Evolutionary conservation across 2,113 vertebrate species (phyloP).

Genomic region (Ochotona curzoniae): DNA sequence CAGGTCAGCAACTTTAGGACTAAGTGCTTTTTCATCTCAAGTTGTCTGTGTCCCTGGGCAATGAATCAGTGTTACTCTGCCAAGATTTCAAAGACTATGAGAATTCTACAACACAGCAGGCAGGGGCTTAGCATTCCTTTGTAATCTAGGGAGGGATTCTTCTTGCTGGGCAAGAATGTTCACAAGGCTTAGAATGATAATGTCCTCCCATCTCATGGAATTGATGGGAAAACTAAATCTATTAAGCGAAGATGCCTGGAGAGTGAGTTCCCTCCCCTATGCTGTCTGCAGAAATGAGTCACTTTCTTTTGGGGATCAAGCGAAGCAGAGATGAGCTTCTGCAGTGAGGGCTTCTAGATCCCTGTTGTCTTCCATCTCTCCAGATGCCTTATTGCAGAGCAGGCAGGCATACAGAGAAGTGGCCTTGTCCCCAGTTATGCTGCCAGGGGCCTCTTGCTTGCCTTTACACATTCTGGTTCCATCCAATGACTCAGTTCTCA

Average conservation of each 20-base stretch:
- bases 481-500: background rate
- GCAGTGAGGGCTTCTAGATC: background rate
- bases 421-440: background rate
- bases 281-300: background rate
- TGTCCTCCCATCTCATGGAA: background rate
- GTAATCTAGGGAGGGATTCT: too few relatives aligned
- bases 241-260: background rate
- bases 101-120: background rate
- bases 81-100: background rate
- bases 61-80: background rate
- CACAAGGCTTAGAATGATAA: background rate
- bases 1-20: background rate
- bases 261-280: background rate
- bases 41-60: background rate
- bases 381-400: background rate
- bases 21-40: background rate
- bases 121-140: background rate
- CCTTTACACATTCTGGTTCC: constrained; percentile 15
- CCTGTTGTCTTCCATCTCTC: background rate
- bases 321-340: background rate
- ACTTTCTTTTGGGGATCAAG: background rate
- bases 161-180: background rate
- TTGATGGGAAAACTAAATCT: background rate
- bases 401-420: background rate
- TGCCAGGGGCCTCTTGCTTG: background rate